Evolutionary conservation across 2,888 invertebrate species (phyloP).

Genomic region (Eledona agricola): DNA sequence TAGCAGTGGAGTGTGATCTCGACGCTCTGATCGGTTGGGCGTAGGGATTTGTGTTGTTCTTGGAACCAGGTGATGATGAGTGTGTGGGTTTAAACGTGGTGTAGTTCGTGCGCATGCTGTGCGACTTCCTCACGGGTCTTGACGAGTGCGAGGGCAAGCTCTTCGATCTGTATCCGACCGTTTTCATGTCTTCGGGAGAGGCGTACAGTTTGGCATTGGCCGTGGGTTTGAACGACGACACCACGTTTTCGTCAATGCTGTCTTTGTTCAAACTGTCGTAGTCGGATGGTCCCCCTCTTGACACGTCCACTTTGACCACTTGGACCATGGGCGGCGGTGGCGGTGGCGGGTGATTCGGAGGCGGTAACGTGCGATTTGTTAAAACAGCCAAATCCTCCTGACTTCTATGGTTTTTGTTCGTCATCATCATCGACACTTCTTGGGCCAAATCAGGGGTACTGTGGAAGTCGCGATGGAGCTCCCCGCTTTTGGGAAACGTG

Average conservation of each 20-base stretch:
- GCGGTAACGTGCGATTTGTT: slow-evolving; percentile 67
- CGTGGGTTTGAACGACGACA: slow-evolving; percentile 90
- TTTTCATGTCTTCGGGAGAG: slow-evolving; percentile 84
- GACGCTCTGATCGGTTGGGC: slow-evolving; percentile 67
- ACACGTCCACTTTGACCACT: slow-evolving; percentile 74
- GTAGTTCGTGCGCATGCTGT: slow-evolving; percentile 66
- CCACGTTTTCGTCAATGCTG: slow-evolving; percentile 64
- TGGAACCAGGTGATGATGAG: slow-evolving; percentile 59
- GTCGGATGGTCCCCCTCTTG: slow-evolving; percentile 56
- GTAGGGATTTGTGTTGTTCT: slow-evolving; percentile 64
- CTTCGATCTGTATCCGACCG: slow-evolving; percentile 72
- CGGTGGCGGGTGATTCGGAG: slow-evolving; percentile 84
- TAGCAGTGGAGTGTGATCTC: slow-evolving; percentile 59
- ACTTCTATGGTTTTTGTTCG: slow-evolving; percentile 69
- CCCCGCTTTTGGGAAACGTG: slow-evolving; percentile 59
- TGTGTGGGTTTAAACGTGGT: slow-evolving; percentile 62
- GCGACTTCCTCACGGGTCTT: slow-evolving; percentile 68
- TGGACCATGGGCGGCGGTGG: slow-evolving; percentile 77
- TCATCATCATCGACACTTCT: slow-evolving; percentile 53
- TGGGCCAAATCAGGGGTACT: slow-evolving; percentile 86
- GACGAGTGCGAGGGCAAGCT: slow-evolving; percentile 66
- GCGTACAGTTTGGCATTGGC: slow-evolving; percentile 88
- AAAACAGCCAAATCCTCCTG: slow-evolving; percentile 72
- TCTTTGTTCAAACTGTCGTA: slow-evolving; percentile 56
- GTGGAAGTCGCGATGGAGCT: slow-evolving; percentile 83